Conservation (phyloP, 2,888 invertebrate species). For the Eupsilia transversa region DNA sequence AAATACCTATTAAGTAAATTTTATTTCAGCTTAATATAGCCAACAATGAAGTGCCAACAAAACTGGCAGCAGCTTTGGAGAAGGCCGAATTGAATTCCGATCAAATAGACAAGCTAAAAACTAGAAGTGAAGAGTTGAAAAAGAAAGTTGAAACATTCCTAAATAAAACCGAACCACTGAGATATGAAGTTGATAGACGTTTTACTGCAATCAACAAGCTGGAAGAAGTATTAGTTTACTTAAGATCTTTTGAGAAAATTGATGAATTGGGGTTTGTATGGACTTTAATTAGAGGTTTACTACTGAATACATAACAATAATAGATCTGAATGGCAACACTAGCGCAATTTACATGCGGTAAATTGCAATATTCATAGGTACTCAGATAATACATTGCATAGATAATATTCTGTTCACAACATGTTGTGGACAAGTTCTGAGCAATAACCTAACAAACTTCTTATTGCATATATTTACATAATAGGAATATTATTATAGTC, state of each 20-base stretch:
- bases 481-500: no score
- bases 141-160: slow-evolving; percentile 83
- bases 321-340: background rate
- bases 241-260: slow-evolving; percentile 93
- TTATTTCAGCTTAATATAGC: slow-evolving; percentile 91
- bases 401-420: no score
- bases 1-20: background rate
- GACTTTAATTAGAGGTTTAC: background rate
- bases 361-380: no score
- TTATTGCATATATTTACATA: no score
- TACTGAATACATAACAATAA: background rate
- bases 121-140: slow-evolving; percentile 85
- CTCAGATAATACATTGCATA: no score
- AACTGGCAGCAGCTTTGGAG: slow-evolving; percentile 91
- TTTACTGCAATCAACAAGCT: slow-evolving; percentile 89
- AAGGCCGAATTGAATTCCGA: slow-evolving; percentile 91
- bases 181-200: slow-evolving; percentile 84
- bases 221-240: slow-evolving; percentile 91
- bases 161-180: slow-evolving; percentile 82
- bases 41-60: slow-evolving; percentile 92
- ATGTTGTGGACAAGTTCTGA: no score
- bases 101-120: slow-evolving; percentile 86
- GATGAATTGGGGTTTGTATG: slow-evolving; percentile 92
- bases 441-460: no score
- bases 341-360: no score